A percentile compares a stretch with the other conserved stretches of the same genome.
These are phyloP conservation scores for Monomorium pharaonis DNA, from an alignment of 1,140 invertebrate genomes.

Conservation along the genomic window DNA sequence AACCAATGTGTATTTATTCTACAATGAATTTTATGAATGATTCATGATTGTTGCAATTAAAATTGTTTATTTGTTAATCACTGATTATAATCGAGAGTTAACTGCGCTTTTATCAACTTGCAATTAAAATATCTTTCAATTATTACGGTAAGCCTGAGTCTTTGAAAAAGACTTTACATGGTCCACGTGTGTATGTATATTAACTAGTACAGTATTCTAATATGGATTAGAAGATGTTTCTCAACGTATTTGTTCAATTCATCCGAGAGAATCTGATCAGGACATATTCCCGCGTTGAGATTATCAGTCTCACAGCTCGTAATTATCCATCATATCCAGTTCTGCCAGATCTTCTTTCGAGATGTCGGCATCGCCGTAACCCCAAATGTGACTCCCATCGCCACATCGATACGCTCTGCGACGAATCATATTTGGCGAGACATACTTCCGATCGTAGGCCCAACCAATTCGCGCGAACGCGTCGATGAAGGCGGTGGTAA, in stretches of 20 bases:
- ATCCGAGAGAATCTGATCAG: not conserved
- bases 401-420: constrained; percentile 87
- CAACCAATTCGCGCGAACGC: constrained; percentile 90
- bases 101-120: not conserved
- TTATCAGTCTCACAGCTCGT: constrained; percentile 16
- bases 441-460: constrained; percentile 90
- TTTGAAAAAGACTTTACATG: constrained; percentile 3
- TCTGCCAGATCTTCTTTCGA: constrained; percentile 84
- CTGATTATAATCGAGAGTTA: not conserved
- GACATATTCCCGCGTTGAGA: not conserved
- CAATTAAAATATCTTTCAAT: constrained; percentile 5
- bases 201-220: too few relatives aligned
- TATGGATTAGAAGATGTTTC: not conserved
- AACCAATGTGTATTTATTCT: not conserved
- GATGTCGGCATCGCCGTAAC: constrained; percentile 87
- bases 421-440: constrained; percentile 87
- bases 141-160: too few relatives aligned
- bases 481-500: constrained; percentile 91
- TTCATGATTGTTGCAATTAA: not conserved
- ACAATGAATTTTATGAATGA: not conserved
- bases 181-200: not conserved
- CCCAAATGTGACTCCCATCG: constrained; percentile 88
- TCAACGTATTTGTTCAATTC: not conserved
- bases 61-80: not conserved
- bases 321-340: constrained; percentile 83